Conservation (phyloP, 1,140 invertebrate species). For the Papilio dardanus region DNA sequence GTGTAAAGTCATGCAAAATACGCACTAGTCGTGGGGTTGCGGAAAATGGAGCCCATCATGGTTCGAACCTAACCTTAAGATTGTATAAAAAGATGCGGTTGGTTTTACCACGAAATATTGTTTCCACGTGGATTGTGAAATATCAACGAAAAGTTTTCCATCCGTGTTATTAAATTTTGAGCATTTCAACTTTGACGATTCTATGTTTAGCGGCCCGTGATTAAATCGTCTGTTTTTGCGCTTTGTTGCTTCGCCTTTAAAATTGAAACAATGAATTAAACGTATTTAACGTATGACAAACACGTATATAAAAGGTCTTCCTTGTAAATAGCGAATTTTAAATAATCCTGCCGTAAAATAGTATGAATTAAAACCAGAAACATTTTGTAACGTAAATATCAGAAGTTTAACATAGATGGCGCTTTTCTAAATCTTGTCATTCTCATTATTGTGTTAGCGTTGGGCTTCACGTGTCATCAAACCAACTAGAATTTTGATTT, state of each 20-base stretch:
- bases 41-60: no score
- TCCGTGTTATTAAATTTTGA: constrained; percentile 68
- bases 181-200: constrained; percentile 58
- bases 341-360: no score
- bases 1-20: no score
- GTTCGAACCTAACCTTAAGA: no score
- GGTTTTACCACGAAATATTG: not conserved
- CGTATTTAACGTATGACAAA: not conserved
- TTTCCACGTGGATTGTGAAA: constrained; percentile 4
- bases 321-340: not conserved
- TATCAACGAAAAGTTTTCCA: constrained; percentile 20
- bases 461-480: no score
- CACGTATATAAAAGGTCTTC: not conserved
- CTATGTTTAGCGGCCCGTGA: constrained; percentile 64
- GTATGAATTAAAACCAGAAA: no score
- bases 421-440: not conserved
- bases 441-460: no score
- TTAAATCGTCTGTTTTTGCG: constrained; percentile 45
- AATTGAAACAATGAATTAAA: not conserved
- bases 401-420: not conserved
- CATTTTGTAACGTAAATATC: no score
- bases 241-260: not conserved
- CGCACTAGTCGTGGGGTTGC: no score
- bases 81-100: no score
- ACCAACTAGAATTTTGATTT: no score